Base-by-base conservation (phyloP, 2,888 invertebrate species). In the Chironomus riparius region DNA sequence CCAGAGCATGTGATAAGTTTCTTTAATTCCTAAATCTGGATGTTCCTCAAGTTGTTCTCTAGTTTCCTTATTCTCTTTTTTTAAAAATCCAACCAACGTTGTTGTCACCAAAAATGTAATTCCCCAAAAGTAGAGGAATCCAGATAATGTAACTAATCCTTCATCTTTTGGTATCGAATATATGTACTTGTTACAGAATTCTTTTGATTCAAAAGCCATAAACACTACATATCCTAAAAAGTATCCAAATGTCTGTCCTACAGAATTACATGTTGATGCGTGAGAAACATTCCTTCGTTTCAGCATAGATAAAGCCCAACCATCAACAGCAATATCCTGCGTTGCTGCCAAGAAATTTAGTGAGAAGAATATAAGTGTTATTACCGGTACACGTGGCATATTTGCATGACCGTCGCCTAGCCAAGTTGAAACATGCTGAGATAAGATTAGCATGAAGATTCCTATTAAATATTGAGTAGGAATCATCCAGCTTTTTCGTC, bases 271-370 rank as follows among this genome's bases (percentile, higher is more conserved):
- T 0, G 98, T 99, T 2, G 98, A 98, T 0, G 99, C 98, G 86
- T 98, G 97, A 2, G 95, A 97, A 4, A 99, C 97, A 85, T 99
- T 99, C 80, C 91, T 95, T 90, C 95, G 92, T 81, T 95, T 94
- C 2, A 99, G 86, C 97, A 99, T 99, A 0, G 98, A 99, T 12
- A 99, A 86, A 0, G 99, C 99, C 99, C 99, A 99, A 22, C 99
- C 99, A 86, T 99, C 99, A 0, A 99, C 98, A 15, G 97, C 98
- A 81, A 99, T 98, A 83, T 99, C 99, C 86, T 99, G 99, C 1
- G 99, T 99, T 2, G 99, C 98, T 4, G 98, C 98, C 80, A 99
- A 86, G 81, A 98, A 97, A 82, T 98, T 98, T 3, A 99, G 86
- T 76, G 90, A 86, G 82, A 98, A 93, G 85, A 99, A 99, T 77